Base-by-base conservation (phyloP, 2,113 vertebrate genomes). In the Rhizomys pruinosus region DNA sequence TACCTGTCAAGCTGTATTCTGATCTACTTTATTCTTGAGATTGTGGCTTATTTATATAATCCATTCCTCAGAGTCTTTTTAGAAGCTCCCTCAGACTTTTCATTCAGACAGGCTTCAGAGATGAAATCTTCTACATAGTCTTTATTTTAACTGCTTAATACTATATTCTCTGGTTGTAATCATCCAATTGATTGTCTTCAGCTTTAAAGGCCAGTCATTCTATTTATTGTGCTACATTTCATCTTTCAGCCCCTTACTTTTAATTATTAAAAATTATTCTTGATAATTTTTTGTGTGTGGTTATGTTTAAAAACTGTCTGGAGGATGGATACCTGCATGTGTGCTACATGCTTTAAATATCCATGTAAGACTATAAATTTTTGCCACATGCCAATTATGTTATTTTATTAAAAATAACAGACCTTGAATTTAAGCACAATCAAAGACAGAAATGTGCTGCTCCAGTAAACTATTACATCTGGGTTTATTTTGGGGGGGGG, bases 91-190 rank as follows among this genome's bases (percentile, higher is more conserved):
- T 32, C 7, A 80, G 68, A 74, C 32, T 84, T 84, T 47, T 29
- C 29, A 47, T 82, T 90, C 29, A 72, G 16, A 72, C 13, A 81
- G 25, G 84, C 7, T 37, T 86, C 84, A 68, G 3, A 25, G 34
- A 85, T 25, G 27, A 90, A 69, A 86, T 92, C 74, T 34, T 42
- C 34, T 92, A n/a, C 63, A 57, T 23, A 82, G 34, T 0, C 12
- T 92, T 90, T 4, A 79, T 17, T 77, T 88, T 52, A 92, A n/a
- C 59, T 86, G 5, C 13, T 91, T 52, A 94, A 44, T 69, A 57
- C 9, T 79, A 44, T 10, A n/a, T 63, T 94, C 34, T 80, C n/a
- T 87, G 34, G 17, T 89, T 80, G 7, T 64, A 47, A 95, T 80
- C 76, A 27, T 86, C 47, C 66, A 78, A 52, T 20, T 80, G 76